Evolutionary conservation across 2,888 invertebrate genomes (phyloP), one percentile per base, ranked within the genome.

Genomic region (Alloscopus bannaensis): DNA sequence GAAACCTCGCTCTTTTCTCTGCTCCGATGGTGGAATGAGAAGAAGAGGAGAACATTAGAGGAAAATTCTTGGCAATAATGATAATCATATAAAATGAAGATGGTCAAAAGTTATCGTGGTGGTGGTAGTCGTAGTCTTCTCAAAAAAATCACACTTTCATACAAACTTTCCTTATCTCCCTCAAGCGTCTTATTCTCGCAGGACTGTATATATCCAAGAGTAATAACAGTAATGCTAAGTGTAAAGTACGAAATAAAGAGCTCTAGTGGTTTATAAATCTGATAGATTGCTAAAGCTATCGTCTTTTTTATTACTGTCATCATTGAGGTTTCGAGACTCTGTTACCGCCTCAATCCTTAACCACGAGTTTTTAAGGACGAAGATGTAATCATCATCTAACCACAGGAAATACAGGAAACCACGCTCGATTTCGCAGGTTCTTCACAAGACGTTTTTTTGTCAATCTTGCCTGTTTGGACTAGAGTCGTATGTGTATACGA

Each of bases 231-330:
- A 73, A 55, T 64, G 55, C 55, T 22, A 73, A 73, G 72, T 73
- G 64, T 73, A 65, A 73, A 73, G 64, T 73, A 73, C 55, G 55
- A 64, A 73, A 65, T 73, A 73, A 73, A 73, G 55, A 64, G 72
- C 50, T 73, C 64, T 55, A 26, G 64, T 16, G 42, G 28, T 65
- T 40, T 64, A 73, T 71, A 71, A 73, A 73, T 65, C 55, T 18
- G 40, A 42, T 28, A 55, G 52, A 73, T 73, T 55, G 28, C 72
- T 55, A 18, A 40, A 64, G 52, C 29, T 40, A 65, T 73, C 55
- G 52, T 72, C 40, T 36, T 71, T 50, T 20, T 50, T 50, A 50
- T 50, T 36, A 36, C 13, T 50, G 22, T 50, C 20, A 50, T 50
- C 50, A 18, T 20, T 13, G 22, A 50, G 50, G 42, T 13, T n/a